Conservation (phyloP, 2,888 invertebrate genomes). For the Volucella bombylans region DNA sequence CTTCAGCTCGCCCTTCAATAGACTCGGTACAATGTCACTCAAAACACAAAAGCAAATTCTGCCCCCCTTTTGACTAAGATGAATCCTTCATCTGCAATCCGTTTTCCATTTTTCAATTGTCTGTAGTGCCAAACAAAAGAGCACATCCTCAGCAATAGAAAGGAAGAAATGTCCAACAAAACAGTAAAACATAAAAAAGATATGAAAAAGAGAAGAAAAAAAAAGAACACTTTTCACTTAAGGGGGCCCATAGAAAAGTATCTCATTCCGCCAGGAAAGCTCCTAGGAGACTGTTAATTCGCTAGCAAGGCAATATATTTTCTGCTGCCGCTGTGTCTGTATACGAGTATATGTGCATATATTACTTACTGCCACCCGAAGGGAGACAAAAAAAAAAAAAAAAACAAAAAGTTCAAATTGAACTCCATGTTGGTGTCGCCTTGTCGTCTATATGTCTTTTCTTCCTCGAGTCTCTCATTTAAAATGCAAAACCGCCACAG, state of each 20-base stretch:
- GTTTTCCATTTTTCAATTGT: slow-evolving; percentile 72
- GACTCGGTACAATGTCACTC: slow-evolving; percentile 28
- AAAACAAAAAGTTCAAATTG: slow-evolving; percentile 53
- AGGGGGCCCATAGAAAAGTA: slow-evolving; percentile 57
- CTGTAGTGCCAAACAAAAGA: slow-evolving; percentile 69
- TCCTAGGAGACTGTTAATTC: slow-evolving; percentile 65
- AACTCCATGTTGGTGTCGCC: slow-evolving; percentile 1
- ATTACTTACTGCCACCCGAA: not conserved
- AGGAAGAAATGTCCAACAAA: slow-evolving; percentile 38
- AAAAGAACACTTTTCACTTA: slow-evolving; percentile 53
- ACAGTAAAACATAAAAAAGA: slow-evolving; percentile 13
- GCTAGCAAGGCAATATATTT: slow-evolving; percentile 44
- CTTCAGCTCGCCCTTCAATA: not conserved
- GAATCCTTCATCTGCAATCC: slow-evolving; percentile 71
- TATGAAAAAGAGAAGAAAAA: not conserved
- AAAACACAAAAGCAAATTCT: slow-evolving; percentile 63
- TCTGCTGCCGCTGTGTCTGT: slow-evolving; percentile 1
- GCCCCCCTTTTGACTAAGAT: slow-evolving; percentile 26
- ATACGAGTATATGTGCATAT: not conserved
- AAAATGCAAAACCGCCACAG: slow-evolving; percentile 70
- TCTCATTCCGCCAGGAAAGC: not conserved
- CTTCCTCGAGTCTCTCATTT: slow-evolving; percentile 58
- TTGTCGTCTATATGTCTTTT: slow-evolving; percentile 23
- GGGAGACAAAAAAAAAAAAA: slow-evolving; percentile 6
- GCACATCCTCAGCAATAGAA: slow-evolving; percentile 38